These are phyloP conservation scores for Acanthiza pusilla DNA, from an alignment of 2,797 vertebrate species.

Conservation along the genomic window DNA sequence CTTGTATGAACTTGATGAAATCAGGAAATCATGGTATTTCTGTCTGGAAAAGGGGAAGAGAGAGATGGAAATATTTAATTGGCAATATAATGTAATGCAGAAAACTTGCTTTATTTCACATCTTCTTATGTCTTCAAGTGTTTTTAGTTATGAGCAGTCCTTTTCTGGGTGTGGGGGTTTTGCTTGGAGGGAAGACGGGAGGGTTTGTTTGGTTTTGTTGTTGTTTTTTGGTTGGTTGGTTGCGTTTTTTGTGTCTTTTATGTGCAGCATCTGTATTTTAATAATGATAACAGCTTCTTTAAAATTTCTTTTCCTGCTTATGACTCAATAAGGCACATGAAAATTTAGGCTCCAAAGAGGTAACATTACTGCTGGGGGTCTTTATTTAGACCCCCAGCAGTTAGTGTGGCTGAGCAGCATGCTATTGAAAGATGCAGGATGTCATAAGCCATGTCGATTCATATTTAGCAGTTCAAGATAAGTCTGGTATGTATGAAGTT, in stretches of 20 bases:
- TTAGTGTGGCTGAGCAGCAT: neutral
- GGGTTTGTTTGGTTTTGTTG: neutral
- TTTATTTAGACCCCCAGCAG: neutral
- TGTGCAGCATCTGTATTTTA: neutral
- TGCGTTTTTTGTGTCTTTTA: neutral
- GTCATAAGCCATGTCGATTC: neutral
- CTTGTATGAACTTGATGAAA: neutral
- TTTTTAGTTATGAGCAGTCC: neutral
- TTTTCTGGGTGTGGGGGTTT: neutral
- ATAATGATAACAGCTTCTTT: neutral
- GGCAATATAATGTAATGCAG: rapidly evolving
- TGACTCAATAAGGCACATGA: neutral
- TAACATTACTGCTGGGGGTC: too few relatives aligned
- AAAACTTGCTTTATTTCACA: neutral
- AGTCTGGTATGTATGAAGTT: neutral
- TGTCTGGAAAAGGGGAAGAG: neutral
- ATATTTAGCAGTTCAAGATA: conserved; percentile 1
- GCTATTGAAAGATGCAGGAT: neutral
- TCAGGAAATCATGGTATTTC: neutral
- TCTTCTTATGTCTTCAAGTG: neutral
- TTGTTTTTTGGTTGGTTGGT: neutral
- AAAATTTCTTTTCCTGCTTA: neutral
- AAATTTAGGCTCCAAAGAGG: neutral
- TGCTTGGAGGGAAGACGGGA: neutral
- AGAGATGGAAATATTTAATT: neutral